These are phyloP conservation scores for Rhopalosiphum nymphaeae DNA, from an alignment of 2,888 invertebrate genomes.

Conservation along the genomic window DNA sequence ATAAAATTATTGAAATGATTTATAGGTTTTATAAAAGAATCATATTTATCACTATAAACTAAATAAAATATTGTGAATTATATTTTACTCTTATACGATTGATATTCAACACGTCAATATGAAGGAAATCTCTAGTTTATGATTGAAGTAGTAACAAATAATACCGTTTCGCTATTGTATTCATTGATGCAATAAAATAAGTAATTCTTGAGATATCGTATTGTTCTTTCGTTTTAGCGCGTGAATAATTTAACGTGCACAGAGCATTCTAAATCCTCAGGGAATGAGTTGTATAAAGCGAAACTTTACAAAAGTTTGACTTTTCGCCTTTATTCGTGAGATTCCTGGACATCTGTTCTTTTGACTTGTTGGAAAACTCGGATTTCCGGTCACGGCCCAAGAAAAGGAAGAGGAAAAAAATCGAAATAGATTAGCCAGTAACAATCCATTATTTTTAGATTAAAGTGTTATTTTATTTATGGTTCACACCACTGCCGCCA, in stretches of 20 bases:
- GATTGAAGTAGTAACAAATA: neutral
- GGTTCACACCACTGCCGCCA: slow-evolving; percentile 44
- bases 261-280: slow-evolving; percentile 8
- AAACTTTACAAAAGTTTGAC: slow-evolving; percentile 48
- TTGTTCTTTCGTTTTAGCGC: neutral
- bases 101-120: neutral
- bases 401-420: slow-evolving; percentile 17
- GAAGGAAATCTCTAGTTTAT: neutral
- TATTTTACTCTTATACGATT: neutral
- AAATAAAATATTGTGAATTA: neutral
- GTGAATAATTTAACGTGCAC: slow-evolving; percentile 34
- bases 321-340: slow-evolving; percentile 54
- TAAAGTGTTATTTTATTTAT: slow-evolving; percentile 63
- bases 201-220: slow-evolving; percentile 3
- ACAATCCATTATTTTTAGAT: slow-evolving; percentile 63
- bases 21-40: neutral
- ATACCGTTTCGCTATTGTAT: neutral
- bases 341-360: slow-evolving; percentile 53
- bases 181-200: neutral
- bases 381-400: slow-evolving; percentile 61
- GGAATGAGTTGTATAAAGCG: neutral
- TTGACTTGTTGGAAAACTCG: slow-evolving; percentile 63
- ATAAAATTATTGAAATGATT: neutral
- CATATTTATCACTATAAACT: neutral
- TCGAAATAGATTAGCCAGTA: slow-evolving; percentile 60